phyloP scores from a whole-genome alignment of 2,113 vertebrate species.

The Uropsilus gracilis region DNA sequence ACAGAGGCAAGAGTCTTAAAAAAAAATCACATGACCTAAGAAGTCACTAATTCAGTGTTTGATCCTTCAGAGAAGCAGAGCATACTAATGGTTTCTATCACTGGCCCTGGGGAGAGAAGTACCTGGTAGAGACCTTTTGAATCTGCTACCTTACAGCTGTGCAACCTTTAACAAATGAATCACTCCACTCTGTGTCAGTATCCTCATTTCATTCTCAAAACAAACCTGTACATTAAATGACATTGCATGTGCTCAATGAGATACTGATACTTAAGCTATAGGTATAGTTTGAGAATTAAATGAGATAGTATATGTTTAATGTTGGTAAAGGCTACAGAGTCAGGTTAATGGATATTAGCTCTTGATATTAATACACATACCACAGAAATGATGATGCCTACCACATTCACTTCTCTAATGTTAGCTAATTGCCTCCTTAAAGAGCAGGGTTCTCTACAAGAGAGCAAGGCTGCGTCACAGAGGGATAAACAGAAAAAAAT shows the following conservation, averaged over 20 bases:
- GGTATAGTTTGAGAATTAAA: neutral
- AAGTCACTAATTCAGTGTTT: neutral
- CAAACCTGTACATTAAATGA: neutral
- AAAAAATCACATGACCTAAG: neutral
- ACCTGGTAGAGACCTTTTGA: neutral
- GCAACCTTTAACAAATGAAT: neutral
- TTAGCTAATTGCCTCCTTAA: neutral
- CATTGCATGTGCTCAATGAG: neutral
- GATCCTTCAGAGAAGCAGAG: neutral
- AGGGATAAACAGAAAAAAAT: no score
- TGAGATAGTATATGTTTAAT: neutral
- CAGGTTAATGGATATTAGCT: neutral
- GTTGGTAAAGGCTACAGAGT: neutral
- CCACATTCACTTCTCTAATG: neutral
- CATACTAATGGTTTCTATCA: neutral
- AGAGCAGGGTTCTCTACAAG: no score
- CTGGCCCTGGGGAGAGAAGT: neutral
- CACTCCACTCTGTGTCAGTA: neutral
- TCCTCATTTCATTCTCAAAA: neutral
- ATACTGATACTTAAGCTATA: neutral
- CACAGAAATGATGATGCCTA: neutral
- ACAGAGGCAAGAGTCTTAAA: neutral
- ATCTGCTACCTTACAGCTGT: neutral
- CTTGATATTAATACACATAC: neutral
- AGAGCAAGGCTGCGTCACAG: no score